Conservation (phyloP, 1,140 invertebrate genomes). For the Diuraphis noxia region DNA sequence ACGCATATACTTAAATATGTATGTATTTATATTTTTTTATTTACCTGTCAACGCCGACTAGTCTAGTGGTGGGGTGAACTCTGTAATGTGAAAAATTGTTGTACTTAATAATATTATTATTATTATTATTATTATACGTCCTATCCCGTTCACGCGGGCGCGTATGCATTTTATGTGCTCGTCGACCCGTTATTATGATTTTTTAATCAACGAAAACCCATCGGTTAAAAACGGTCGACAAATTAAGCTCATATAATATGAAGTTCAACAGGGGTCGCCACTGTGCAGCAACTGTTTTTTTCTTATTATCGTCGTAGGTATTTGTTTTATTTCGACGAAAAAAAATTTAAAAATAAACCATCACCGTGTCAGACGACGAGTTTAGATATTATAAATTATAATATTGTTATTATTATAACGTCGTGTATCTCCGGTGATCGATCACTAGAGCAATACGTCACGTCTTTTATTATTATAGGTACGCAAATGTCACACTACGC, state of each 20-base stretch:
- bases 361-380: neutral
- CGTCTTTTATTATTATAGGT: neutral
- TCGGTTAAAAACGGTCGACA: slow-evolving; percentile 17
- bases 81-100: slow-evolving; percentile 8
- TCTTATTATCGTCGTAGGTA: neutral
- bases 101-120: slow-evolving; percentile 11
- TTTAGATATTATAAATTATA: neutral
- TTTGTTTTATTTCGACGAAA: neutral
- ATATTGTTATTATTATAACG: neutral
- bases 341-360: neutral
- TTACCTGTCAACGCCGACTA: slow-evolving; percentile 7
- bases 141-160: neutral
- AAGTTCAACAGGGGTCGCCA: neutral
- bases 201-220: slow-evolving; percentile 25
- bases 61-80: neutral
- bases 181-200: slow-evolving; percentile 11
- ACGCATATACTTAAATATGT: neutral
- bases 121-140: neutral
- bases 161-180: neutral
- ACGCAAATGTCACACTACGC: neutral
- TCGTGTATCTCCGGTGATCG: neutral
- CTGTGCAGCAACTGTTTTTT: neutral
- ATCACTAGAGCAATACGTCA: neutral
- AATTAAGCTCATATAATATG: slow-evolving; percentile 31
- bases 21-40: slow-evolving; percentile 20